These are phyloP conservation scores for Atherinosoma microstoma DNA, from an alignment of 2,797 vertebrate species.

Conservation along the genomic window DNA sequence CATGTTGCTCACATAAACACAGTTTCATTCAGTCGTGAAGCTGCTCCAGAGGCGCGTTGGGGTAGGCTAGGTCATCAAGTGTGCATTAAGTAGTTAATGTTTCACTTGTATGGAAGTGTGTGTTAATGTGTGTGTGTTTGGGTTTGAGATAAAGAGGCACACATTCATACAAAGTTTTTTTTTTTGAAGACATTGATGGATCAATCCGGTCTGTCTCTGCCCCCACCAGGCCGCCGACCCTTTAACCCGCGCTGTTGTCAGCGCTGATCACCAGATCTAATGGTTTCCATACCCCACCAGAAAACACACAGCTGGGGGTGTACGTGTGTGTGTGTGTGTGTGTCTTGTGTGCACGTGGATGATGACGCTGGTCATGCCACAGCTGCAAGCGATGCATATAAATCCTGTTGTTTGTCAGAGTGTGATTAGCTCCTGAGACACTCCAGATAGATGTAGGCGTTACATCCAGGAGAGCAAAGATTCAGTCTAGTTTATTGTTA, in stretches of 20 bases:
- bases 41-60: conserved; percentile 12
- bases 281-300: conserved; percentile 67
- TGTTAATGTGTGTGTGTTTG: conserved; percentile 8
- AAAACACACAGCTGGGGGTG: conserved; percentile 31
- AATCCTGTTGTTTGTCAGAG: background rate
- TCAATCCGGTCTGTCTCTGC: conserved; percentile 43
- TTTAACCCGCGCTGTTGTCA: conserved; percentile 59
- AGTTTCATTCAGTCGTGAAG: conserved; percentile 17
- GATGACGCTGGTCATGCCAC: too few relatives aligned
- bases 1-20: conserved; percentile 1
- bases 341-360: background rate
- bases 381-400: background rate
- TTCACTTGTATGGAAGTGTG: conserved; percentile 52
- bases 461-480: background rate
- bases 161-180: background rate
- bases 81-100: conserved; percentile 69
- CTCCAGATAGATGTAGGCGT: background rate
- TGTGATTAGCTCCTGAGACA: background rate
- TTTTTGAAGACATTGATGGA: conserved; percentile 64
- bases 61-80: conserved; percentile 56
- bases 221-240: conserved; percentile 55
- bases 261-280: conserved; percentile 62
- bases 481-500: background rate
- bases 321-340: conserved; percentile 5
- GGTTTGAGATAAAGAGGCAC: conserved; percentile 8